Evolutionary conservation across 2,888 invertebrate species (phyloP), one percentile per base, ranked within the genome.

Genomic region (Ernsta delagoae): DNA sequence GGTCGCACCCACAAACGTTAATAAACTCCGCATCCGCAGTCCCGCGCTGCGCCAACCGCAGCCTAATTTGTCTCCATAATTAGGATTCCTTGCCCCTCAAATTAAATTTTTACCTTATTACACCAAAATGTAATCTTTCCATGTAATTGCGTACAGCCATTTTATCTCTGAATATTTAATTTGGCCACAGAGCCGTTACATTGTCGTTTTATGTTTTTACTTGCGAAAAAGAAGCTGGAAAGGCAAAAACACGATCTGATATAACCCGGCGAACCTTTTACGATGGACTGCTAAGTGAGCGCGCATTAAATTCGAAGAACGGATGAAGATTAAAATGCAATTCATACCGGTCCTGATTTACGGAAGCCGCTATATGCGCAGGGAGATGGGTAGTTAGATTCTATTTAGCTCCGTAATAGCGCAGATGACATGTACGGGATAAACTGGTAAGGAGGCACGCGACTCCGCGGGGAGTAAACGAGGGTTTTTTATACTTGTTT

Each of bases 1-100:
- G 67, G 70, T 65, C 70, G 70, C 70, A 54, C 68, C 71, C 73
- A 74, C 83, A 84, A 87, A 86, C 84, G 86, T 83, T 88, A 88
- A 88, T 88, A 82, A 73, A 72, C 70, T 59, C 71, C 64, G 82
- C 56, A 34, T 59, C 71, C 64, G 82, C 56, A 34, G 31, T 34
- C 8, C 31, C 57, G 54, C 78, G 77, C 77, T 76, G 78, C 75
- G 76, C 74, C 75, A 73, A 78, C 83, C 82, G 84, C 87, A 81
- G 83, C 73, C 83, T 82, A 86, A 89, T 90, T 90, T 92, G 88
- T 89, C 88, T 85, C 86, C 83, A 82, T 87, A 86, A 86, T 84
- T 82, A 83, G 83, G 81, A 90, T 90, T 86, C 89, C 85, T 83
- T 81, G 79, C 82, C 80, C 79, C 81, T 82, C 83, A 87, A 89